A percentile compares a stretch with the other conserved stretches of the same genome.
Conservation (phyloP, 2,113 vertebrate genomes). For the Bagarius yarrelli region DNA sequence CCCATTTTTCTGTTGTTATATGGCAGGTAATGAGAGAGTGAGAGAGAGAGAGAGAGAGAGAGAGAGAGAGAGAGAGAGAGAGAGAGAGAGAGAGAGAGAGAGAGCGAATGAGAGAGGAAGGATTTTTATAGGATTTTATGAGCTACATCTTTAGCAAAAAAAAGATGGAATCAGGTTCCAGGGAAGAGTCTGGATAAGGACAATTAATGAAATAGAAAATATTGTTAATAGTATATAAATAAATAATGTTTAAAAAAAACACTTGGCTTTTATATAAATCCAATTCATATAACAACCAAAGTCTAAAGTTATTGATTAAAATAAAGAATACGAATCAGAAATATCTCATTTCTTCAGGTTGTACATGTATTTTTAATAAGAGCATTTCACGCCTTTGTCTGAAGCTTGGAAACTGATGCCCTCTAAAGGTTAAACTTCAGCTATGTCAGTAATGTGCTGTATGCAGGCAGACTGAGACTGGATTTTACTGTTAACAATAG, state of each 20-base stretch:
- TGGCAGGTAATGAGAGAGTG: too few species aligned
- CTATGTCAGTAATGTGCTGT: not conserved
- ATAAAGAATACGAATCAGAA: not conserved
- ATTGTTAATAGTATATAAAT: too few species aligned
- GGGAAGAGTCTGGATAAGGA: not conserved
- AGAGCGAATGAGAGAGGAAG: not conserved
- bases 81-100: conserved; percentile 1
- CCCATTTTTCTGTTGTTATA: too few species aligned
- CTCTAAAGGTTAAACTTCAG: not conserved
- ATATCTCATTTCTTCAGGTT: not conserved
- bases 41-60: too few species aligned
- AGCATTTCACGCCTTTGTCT: not conserved
- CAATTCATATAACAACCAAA: not conserved
- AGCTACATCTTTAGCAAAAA: not conserved
- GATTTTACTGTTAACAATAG: too few species aligned
- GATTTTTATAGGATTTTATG: not conserved
- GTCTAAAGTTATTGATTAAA: not conserved
- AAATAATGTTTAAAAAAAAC: too few species aligned
- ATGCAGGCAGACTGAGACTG: too few species aligned
- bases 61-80: not conserved
- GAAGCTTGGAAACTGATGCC: not conserved
- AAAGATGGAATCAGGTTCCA: not conserved
- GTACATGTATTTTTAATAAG: not conserved
- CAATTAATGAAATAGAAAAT: not conserved
- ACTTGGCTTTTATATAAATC: not conserved